phyloP scores from a whole-genome alignment of 2,888 invertebrate genomes.

The Notocelia uddmanniana region DNA sequence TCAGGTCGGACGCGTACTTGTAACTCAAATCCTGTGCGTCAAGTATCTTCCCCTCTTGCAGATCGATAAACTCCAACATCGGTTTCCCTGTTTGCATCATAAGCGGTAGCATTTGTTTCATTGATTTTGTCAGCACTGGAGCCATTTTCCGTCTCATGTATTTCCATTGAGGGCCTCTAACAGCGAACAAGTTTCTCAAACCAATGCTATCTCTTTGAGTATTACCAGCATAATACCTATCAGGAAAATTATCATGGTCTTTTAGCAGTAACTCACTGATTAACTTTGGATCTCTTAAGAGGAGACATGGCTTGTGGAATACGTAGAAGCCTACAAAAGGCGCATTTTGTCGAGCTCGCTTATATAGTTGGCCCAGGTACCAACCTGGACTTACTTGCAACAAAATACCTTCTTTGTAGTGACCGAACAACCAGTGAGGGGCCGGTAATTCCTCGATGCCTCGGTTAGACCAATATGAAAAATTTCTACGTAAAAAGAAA shows the following conservation, averaged over 20 bases:
- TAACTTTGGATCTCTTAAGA: constrained; percentile 52
- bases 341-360: constrained; percentile 45
- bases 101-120: constrained; percentile 52
- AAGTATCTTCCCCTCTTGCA: constrained; percentile 11
- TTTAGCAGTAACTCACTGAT: constrained; percentile 53
- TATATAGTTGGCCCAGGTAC: constrained; percentile 51
- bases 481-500: constrained; percentile 5
- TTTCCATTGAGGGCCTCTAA: constrained; percentile 53
- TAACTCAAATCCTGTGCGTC: constrained; percentile 52
- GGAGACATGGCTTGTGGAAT: constrained; percentile 54
- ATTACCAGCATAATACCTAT: constrained; percentile 53
- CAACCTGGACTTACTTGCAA: constrained; percentile 53
- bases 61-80: constrained; percentile 50
- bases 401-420: constrained; percentile 54
- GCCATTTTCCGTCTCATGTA: constrained; percentile 52
- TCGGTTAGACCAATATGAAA: constrained; percentile 7
- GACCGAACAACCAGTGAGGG: constrained; percentile 50
- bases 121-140: constrained; percentile 48
- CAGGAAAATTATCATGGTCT: constrained; percentile 52
- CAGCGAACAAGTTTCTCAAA: constrained; percentile 54
- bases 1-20: constrained; percentile 53
- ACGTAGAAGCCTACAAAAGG: constrained; percentile 54
- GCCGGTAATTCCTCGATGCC: constrained; percentile 12
- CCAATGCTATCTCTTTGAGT: constrained; percentile 54
- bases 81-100: constrained; percentile 52